A percentile compares a stretch with the other conserved stretches of the same genome.
phyloP scores from a whole-genome alignment of 2,113 vertebrate species.

The Machaerirhynchus nigripectus region DNA sequence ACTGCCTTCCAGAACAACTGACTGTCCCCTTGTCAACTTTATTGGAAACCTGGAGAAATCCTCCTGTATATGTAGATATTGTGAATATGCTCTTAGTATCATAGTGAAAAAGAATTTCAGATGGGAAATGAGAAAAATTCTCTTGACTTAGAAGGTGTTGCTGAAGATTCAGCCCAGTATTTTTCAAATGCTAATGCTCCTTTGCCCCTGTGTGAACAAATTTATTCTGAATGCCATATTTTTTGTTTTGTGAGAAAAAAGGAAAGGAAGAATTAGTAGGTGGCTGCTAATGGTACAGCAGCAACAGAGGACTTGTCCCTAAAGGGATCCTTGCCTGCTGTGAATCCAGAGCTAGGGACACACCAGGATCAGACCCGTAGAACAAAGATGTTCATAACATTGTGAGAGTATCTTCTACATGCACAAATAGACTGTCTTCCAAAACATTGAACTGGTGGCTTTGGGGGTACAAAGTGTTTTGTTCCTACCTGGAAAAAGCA shows the following conservation, averaged over 20 bases:
- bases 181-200: not conserved
- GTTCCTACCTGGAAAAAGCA: not conserved
- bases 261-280: not conserved
- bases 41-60: not conserved
- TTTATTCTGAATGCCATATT: not conserved
- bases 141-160: not conserved
- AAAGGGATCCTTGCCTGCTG: not conserved
- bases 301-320: not conserved
- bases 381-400: not conserved
- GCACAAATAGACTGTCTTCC: not conserved
- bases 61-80: not conserved
- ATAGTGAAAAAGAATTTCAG: not conserved
- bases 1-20: not conserved
- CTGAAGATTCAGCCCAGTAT: not conserved
- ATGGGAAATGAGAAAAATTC: not conserved
- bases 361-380: not conserved
- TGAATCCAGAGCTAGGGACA: not conserved
- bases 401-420: not conserved
- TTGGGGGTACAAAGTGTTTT: not conserved
- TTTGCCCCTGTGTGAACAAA: not conserved
- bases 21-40: not conserved
- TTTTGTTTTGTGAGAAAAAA: not conserved
- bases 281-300: not conserved
- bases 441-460: not conserved
- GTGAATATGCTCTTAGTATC: not conserved